phyloP scores from a whole-genome alignment of 2,113 vertebrate genomes.

The Solenodon paradoxus region DNA sequence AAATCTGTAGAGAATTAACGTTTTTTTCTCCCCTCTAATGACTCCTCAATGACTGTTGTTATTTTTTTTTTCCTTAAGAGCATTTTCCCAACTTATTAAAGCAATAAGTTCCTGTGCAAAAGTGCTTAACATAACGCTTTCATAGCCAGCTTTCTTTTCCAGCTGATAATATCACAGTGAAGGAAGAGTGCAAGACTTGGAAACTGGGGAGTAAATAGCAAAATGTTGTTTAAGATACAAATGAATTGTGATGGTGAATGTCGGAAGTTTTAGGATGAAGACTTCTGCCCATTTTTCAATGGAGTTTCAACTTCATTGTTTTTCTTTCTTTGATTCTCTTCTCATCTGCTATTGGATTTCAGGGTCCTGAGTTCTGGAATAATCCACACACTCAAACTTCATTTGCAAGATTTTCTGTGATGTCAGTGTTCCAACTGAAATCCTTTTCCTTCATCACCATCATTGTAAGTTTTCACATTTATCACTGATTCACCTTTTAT shows the following conservation, averaged over 20 bases:
- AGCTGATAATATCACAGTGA: slow-evolving; percentile 69
- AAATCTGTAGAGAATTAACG: neutral
- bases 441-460: neutral
- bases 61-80: slow-evolving; percentile 78
- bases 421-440: neutral
- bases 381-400: neutral
- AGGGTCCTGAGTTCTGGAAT: neutral
- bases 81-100: slow-evolving; percentile 82
- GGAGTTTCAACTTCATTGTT: neutral
- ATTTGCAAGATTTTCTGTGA: neutral
- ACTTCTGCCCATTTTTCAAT: slow-evolving; percentile 24
- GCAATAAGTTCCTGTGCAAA: slow-evolving; percentile 82
- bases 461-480: neutral
- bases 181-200: slow-evolving; percentile 66
- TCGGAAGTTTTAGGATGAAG: slow-evolving; percentile 37
- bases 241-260: slow-evolving; percentile 49
- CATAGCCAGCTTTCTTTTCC: slow-evolving; percentile 62
- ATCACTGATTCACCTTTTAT: neutral
- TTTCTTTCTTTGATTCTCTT: neutral
- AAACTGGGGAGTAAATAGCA: slow-evolving; percentile 67
- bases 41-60: slow-evolving; percentile 82
- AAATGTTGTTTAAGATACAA: slow-evolving; percentile 69
- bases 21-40: slow-evolving; percentile 73
- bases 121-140: slow-evolving; percentile 78
- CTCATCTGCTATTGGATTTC: neutral